Base-by-base conservation (phyloP, 2,113 vertebrate genomes). In the Plestiodon gilberti region DNA sequence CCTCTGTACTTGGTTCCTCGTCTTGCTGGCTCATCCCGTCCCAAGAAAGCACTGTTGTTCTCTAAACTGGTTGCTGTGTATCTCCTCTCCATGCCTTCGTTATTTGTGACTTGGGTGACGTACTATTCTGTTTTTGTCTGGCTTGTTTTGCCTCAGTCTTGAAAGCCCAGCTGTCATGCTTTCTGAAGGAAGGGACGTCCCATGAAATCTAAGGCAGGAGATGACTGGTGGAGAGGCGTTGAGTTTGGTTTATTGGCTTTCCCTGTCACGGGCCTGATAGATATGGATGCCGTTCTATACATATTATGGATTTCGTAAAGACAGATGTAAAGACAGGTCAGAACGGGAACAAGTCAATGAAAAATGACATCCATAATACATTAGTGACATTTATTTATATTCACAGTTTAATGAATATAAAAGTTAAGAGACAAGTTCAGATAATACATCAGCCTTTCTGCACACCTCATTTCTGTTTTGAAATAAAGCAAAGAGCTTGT, bases 261-360 rank as follows among this genome's bases (percentile, higher is more conserved):
- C 30, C 25, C 17, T 43, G 38, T 64, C 38, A 35, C 15, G 25
- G 35, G 15, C 13, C 35, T 70, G 33, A 25, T 67, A 65, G 48
- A 57, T 78, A 23, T 20, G 25, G 43, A 22, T 70, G 25, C 17
- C 64, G n/a, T 74, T 74, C 1, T 81, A 23, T 14, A 40, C 7
- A 30, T 40, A 75, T 52, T 40, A 75, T 52, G 11, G 35, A 91
- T 88, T 48, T 87, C 79, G 75, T 20, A 89, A 86, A 57, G 48
- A 78, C 30, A 83, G 33, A 4, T 22, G 10, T 57, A 86, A 73
- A 73, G 83, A 89, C 71, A n/a, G 91, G 71, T 70, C 77, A 48
- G 9, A 59, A 6, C 4, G 73, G 52, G 9, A 57, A 70, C 74
- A 61, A 76, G 20, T 83, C 52, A 78, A 70, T 38, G 78, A 18